These are phyloP conservation scores for Thymelicus sylvestris DNA, from an alignment of 2,888 invertebrate genomes.

Conservation along the genomic window DNA sequence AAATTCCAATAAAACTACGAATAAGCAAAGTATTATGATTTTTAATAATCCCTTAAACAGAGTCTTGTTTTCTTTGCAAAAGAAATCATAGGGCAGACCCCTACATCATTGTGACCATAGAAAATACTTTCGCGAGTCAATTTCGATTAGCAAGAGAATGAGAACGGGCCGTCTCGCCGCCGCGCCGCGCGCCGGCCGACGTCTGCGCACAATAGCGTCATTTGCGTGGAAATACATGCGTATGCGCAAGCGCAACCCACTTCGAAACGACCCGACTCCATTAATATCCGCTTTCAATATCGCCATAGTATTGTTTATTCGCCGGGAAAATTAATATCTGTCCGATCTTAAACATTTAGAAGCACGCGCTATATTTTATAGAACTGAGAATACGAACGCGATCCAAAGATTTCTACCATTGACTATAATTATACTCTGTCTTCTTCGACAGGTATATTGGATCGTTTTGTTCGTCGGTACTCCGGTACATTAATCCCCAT, in stretches of 20 bases:
- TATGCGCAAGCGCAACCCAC: conserved; percentile 35
- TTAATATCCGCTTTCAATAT: conserved; percentile 39
- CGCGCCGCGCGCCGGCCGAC: conserved; percentile 26
- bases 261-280: conserved; percentile 38
- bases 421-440: conserved; percentile 45
- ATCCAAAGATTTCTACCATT: conserved; percentile 44
- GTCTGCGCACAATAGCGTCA: conserved; percentile 50
- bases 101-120: conserved; percentile 1
- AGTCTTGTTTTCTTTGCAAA: background rate
- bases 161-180: conserved; percentile 28
- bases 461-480: conserved; percentile 45
- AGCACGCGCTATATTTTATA: conserved; percentile 33
- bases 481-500: conserved; percentile 57
- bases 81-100: background rate
- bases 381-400: conserved; percentile 20
- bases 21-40: background rate
- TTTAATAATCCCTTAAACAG: background rate
- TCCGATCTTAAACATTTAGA: conserved; percentile 34
- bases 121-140: conserved; percentile 20
- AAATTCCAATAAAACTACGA: background rate
- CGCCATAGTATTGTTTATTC: conserved; percentile 37
- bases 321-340: conserved; percentile 38
- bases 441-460: conserved; percentile 41
- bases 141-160: conserved; percentile 29
- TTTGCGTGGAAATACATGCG: conserved; percentile 43